A percentile compares a stretch with the other conserved stretches of the same genome.
Evolutionary conservation across 2,888 invertebrate species (phyloP).

Genomic region (Tuta absoluta): DNA sequence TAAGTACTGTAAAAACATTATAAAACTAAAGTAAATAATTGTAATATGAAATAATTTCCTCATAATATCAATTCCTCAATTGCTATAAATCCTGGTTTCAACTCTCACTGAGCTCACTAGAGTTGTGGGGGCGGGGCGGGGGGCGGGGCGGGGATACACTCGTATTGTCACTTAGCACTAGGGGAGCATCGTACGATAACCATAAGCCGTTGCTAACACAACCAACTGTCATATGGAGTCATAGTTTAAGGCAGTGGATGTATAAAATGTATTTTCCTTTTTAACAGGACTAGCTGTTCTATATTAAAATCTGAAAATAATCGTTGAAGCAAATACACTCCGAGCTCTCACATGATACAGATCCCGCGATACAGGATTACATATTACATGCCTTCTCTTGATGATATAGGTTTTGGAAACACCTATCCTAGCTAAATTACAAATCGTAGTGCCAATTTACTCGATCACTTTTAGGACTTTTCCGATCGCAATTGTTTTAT

Average conservation of each 20-base stretch:
- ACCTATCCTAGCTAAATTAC: slow-evolving; percentile 80
- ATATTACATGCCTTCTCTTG: slow-evolving; percentile 68
- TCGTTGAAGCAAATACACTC: slow-evolving; percentile 64
- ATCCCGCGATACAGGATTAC: slow-evolving; percentile 70
- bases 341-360: slow-evolving; percentile 66
- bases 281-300: slow-evolving; percentile 69
- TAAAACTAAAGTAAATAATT: neutral
- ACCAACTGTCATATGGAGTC: slow-evolving; percentile 28
- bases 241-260: slow-evolving; percentile 47
- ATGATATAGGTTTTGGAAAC: slow-evolving; percentile 77
- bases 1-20: neutral
- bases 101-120: neutral
- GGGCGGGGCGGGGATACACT: neutral
- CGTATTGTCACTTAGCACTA: slow-evolving; percentile 15
- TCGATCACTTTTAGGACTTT: slow-evolving; percentile 98
- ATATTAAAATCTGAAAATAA: slow-evolving; percentile 54
- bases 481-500: slow-evolving; percentile 95
- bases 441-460: slow-evolving; percentile 83
- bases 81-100: neutral
- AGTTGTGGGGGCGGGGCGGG: neutral
- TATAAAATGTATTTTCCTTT: slow-evolving; percentile 35
- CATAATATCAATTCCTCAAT: neutral
- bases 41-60: neutral
- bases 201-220: slow-evolving; percentile 26
- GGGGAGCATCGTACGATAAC: slow-evolving; percentile 13